A percentile compares a stretch with the other conserved stretches of the same genome.
Evolutionary conservation across 2,888 invertebrate species (phyloP).

Genomic region (Drosophila suboccidentalis): DNA sequence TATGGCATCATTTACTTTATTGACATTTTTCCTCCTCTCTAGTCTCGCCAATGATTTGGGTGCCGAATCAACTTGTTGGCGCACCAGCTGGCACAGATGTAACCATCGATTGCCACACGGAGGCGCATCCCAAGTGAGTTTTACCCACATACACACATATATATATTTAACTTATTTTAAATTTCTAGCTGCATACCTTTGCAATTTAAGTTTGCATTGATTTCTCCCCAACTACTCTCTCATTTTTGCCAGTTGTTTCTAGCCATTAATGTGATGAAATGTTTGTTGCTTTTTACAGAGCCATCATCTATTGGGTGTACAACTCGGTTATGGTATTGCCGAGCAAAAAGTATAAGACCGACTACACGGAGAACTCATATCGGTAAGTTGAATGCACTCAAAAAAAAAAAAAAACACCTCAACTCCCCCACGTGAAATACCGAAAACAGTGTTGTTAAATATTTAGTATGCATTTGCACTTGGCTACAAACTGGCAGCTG

Average conservation of each 20-base stretch:
- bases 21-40: conserved; percentile 32
- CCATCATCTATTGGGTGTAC: conserved; percentile 97
- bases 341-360: conserved; percentile 94
- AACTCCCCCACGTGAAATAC: neutral
- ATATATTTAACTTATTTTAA: conserved; percentile 3
- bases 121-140: conserved; percentile 91
- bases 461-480: conserved; percentile 72
- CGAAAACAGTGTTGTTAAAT: conserved; percentile 62
- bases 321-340: conserved; percentile 95
- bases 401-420: neutral
- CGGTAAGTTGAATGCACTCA: conserved; percentile 85
- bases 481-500: conserved; percentile 38
- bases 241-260: neutral
- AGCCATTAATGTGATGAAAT: conserved; percentile 26
- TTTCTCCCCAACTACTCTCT: neutral
- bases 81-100: conserved; percentile 96
- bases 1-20: conserved; percentile 64
- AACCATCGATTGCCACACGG: conserved; percentile 96
- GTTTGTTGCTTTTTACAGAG: conserved; percentile 86
- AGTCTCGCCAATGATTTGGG: conserved; percentile 98
- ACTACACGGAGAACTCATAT: conserved; percentile 94
- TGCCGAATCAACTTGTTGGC: conserved; percentile 96
- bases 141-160: neutral
- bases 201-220: conserved; percentile 16
- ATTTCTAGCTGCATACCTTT: conserved; percentile 25